Percentiles rank a stretch among this genome's conserved stretches.
Evolutionary conservation across 53 echinoderm and acorn worm genomes (phyloP).

Genomic region (Astropecten irregularis): DNA sequence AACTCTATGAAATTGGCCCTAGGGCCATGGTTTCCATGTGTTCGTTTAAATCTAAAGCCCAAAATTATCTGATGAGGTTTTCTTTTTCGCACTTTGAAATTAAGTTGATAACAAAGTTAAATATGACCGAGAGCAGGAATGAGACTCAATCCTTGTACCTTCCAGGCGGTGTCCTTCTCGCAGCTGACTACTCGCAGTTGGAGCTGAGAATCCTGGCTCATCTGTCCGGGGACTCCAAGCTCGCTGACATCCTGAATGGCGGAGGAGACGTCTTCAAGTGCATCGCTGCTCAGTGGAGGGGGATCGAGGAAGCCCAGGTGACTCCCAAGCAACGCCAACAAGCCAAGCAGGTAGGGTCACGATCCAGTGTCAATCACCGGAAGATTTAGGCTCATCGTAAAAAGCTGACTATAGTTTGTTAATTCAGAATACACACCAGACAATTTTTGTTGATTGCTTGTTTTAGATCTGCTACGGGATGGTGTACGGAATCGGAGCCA

Average conservation of each 20-base stretch:
- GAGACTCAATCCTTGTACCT: too few relatives aligned
- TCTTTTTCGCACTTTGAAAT: too few relatives aligned
- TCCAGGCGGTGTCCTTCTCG: slow-evolving; percentile 86
- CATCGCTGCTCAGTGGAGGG: slow-evolving; percentile 94
- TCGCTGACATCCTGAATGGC: slow-evolving; percentile 75
- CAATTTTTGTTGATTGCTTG: too few relatives aligned
- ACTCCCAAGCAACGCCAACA: slow-evolving; percentile 85
- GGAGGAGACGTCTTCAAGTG: slow-evolving; percentile 93
- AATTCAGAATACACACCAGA: too few relatives aligned
- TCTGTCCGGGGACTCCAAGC: slow-evolving; percentile 70
- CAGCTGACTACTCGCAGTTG: slow-evolving; percentile 96
- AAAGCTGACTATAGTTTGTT: too few relatives aligned
- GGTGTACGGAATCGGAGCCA: slow-evolving; percentile 96
- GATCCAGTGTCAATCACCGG: neutral
- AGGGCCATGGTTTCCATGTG: too few relatives aligned
- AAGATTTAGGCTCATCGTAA: too few relatives aligned
- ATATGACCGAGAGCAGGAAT: too few relatives aligned
- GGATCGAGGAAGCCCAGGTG: slow-evolving; percentile 51
- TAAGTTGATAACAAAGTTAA: too few relatives aligned
- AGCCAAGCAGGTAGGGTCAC: slow-evolving; percentile 85
- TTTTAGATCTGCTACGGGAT: slow-evolving; percentile 94
- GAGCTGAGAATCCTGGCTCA: slow-evolving; percentile 96
- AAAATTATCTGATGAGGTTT: too few relatives aligned
- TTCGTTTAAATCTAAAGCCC: too few relatives aligned
- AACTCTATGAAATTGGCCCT: too few relatives aligned